Base-by-base conservation (phyloP, 2,888 invertebrate genomes). In the Diarsia brunnea region DNA sequence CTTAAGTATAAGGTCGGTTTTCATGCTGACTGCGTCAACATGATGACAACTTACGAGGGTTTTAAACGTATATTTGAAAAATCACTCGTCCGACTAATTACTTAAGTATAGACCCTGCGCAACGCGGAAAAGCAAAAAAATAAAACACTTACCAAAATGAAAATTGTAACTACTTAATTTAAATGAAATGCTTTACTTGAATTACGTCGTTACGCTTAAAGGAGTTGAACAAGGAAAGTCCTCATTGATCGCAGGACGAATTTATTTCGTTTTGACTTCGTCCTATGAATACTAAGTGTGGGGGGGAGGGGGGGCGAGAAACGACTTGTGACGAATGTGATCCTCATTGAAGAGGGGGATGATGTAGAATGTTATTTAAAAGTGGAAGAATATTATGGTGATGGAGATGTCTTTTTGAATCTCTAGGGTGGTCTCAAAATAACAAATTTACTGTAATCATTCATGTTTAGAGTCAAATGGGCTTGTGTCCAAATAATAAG, bases 221-320 rank as follows among this genome's bases (percentile, higher is more conserved):
- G 69, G 51, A 67, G 69, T 71, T 68, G 66, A 69, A 72, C 71
- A 72, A 70, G 84, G 68, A 77, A 79, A 68, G 68, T 27, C 66
- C 70, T 63, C 79, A 75, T 77, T 79, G 84, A 76, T 86, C 79
- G 71, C 45, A 58, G 45, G 70, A 80, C 67, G 85, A 87, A 87
- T 87, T 86, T 87, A 84, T 86, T 86, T 80, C 80, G 58, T 73
- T 82, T 75, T 65, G 72, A 67, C 64, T 68, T 55, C 65, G 51
- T 60, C 49, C 53, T 66, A 45, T 87, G 86, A 87, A 86, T 86
- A 83, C 75, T 83, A 86, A 86, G 71, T 51, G 61, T 47, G 66
- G 51, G 53, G 78, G 63, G 10, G 53, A 24, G 27, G 58, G 10
- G 53, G 38, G 38, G 60, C 66, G 67, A 14, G 73, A 49, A 38